Evolutionary conservation across 2,888 invertebrate genomes (phyloP).

Genomic region (Aproaerema taeniolella): DNA sequence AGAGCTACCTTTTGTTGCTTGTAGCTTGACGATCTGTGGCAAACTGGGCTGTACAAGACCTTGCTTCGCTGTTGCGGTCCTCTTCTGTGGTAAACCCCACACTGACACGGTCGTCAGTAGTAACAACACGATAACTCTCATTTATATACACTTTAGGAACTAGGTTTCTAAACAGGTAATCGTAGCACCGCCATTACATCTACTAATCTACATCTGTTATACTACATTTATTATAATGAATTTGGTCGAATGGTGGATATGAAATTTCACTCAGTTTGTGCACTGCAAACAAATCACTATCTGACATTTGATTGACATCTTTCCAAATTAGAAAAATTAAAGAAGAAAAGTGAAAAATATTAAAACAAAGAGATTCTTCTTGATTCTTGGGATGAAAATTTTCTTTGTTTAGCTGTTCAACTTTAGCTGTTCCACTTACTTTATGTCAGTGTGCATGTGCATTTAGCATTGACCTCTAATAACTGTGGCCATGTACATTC

Average conservation of each 20-base stretch:
- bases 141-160: constrained; percentile 35
- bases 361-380: too few species aligned
- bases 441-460: too few species aligned
- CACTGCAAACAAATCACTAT: constrained; percentile 55
- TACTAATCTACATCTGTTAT: constrained; percentile 14
- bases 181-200: constrained; percentile 30
- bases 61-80: constrained; percentile 28
- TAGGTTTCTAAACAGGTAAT: constrained; percentile 36
- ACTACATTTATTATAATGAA: constrained; percentile 35
- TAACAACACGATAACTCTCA: constrained; percentile 49
- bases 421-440: too few species aligned
- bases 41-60: too few species aligned
- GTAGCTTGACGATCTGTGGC: constrained; percentile 24
- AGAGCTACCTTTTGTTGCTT: constrained; percentile 35
- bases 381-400: too few species aligned
- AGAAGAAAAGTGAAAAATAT: background rate
- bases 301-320: constrained; percentile 23
- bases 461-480: too few species aligned
- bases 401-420: too few species aligned
- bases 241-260: constrained; percentile 40
- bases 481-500: too few species aligned
- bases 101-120: constrained; percentile 48
- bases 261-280: constrained; percentile 27
- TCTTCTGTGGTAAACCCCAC: constrained; percentile 47
- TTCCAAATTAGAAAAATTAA: constrained; percentile 33